Base-by-base conservation (phyloP, 2,113 vertebrate genomes). In the Probosciger aterrimus region DNA sequence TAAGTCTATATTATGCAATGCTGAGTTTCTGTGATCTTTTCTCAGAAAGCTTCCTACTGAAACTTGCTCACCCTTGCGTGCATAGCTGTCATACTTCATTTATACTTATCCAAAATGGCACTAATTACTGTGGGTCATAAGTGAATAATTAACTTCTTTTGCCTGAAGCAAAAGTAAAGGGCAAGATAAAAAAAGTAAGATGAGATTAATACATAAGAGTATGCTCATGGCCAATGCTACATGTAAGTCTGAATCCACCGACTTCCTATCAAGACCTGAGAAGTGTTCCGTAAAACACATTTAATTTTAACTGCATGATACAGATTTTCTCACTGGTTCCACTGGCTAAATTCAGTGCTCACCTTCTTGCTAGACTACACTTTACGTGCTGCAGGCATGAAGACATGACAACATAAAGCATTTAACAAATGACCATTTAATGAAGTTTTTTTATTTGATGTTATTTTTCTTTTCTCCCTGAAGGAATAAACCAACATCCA, bases 51-150 rank as follows among this genome's bases (percentile, higher is more conserved):
- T 90, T 96, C 92, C 81, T 94, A 82, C 63, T 92, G 91, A 86
- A 92, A 82, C 92, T 78, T 90, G 87, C 53, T 98, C 92, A 94
- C 74, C 90, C 93, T 97, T 94, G 95, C 46, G 17, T 97, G 95
- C 35, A 31, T 90, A 91, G 86, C 91, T 97, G 97, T 98, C 93
- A 73, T 97, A 97, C 93, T 92, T 97, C 96, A 97, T 97, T 96
- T 95, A 90, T 95, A 87, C 80, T 89, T 94, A 97, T 93, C 94
- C 96, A 82, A 90, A 96, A 93, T 71, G 92, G 86, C 71, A 91
- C 90, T 97, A 95, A 97, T 97, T 97, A 94, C 71, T 89, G 64
- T 57, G 89, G 97, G 95, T 96, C 97, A 98, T 92, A 97, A 1
- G 93, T 73, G 90, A 95, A 93, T 93, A 96, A 97, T 94, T 98